Evolutionary conservation across 2,888 invertebrate genomes (phyloP).

Genomic region (Ichneumoninae sp.): DNA sequence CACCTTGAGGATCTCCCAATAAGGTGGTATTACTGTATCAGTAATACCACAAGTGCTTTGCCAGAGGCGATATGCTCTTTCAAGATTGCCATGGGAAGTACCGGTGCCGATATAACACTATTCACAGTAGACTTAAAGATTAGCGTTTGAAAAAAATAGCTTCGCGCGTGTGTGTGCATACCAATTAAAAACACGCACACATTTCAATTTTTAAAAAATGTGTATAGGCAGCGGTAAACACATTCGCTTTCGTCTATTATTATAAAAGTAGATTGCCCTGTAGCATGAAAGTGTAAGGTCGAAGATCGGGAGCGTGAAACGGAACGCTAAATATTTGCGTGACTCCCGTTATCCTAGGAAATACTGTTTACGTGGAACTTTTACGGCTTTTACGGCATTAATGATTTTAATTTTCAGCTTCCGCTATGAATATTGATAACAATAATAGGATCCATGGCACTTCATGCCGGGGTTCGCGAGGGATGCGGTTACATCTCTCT

Average conservation of each 20-base stretch:
- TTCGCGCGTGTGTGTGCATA: neutral
- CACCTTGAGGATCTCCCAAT: constrained; percentile 34
- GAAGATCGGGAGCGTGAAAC: neutral
- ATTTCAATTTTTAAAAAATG: neutral
- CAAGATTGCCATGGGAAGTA: constrained; percentile 34
- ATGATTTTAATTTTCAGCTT: no score
- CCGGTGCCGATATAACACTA: neutral
- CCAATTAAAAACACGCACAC: neutral
- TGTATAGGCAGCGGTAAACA: neutral
- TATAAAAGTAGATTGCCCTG: neutral
- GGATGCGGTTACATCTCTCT: no score
- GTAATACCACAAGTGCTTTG: constrained; percentile 35
- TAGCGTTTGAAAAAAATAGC: constrained; percentile 2
- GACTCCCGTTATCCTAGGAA: neutral
- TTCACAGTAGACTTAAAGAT: constrained; percentile 16
- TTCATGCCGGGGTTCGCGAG: no score
- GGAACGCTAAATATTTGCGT: neutral
- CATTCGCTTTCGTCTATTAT: neutral
- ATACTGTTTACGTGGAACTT: neutral
- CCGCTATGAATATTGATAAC: no score
- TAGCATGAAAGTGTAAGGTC: constrained; percentile 11
- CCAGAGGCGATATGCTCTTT: constrained; percentile 10
- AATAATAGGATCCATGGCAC: no score
- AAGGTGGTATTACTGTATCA: constrained; percentile 41
- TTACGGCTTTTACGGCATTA: no score